Evolutionary conservation across 2,797 vertebrate species (phyloP).

Genomic region (Malurus splendens): DNA sequence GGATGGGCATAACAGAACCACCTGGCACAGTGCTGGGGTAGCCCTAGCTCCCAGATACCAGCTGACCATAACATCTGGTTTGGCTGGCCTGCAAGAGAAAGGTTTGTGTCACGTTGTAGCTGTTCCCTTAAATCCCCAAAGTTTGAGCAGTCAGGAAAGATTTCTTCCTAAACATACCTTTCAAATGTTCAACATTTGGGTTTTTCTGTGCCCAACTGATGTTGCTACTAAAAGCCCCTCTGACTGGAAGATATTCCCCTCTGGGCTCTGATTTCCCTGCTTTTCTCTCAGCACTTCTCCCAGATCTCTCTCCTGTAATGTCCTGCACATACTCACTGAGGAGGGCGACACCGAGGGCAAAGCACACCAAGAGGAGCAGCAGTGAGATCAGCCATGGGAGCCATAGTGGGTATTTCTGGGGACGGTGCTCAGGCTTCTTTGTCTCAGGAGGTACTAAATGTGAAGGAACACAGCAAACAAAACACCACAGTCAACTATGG

Average conservation of each 20-base stretch:
- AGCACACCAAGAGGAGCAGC: conserved; percentile 17
- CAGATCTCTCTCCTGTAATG: not conserved
- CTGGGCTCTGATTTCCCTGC: not conserved
- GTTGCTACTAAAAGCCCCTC: not conserved
- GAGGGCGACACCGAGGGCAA: not conserved
- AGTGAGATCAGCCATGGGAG: conserved; percentile 28
- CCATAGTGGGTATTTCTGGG: not conserved
- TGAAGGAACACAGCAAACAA: not conserved
- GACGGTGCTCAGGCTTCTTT: not conserved
- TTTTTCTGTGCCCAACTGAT: not conserved
- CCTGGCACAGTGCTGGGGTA: not conserved
- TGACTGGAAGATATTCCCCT: not conserved
- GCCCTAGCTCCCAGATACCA: not conserved
- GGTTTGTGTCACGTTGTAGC: not conserved
- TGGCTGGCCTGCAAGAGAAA: not conserved
- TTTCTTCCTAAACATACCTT: not conserved
- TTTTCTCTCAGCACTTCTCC: not conserved
- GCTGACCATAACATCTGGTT: not conserved
- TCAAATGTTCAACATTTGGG: not conserved
- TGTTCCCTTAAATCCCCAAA: not conserved
- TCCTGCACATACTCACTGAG: conserved; percentile 12
- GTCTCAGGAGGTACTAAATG: not conserved
- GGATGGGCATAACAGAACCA: not conserved
- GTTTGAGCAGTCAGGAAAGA: not conserved
- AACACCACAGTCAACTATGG: not conserved